A percentile compares a stretch with the other conserved stretches of the same genome.
These are phyloP conservation scores for Pica pica DNA, from an alignment of 2,113 vertebrate species.

Conservation along the genomic window DNA sequence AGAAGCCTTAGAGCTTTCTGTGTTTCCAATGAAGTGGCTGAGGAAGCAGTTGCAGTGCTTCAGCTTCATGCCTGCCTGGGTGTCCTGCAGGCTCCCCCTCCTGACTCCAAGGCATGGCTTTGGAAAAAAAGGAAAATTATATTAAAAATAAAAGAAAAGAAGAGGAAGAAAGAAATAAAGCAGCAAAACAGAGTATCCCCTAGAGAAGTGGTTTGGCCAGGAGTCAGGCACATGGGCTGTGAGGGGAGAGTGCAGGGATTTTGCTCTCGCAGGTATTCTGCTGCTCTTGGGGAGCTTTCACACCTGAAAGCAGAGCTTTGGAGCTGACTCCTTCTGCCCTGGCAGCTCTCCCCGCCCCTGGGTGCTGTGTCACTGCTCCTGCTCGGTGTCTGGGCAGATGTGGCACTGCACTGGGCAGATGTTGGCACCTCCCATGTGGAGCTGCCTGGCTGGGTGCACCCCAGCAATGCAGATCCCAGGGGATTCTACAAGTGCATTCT, in stretches of 20 bases:
- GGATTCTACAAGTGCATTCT: neutral
- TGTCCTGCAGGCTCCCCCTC: neutral
- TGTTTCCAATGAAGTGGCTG: neutral
- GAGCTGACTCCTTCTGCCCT: neutral
- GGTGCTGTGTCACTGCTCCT: neutral
- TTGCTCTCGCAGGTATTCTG: fast-evolving
- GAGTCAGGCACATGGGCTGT: fast-evolving
- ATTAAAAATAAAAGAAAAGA: neutral
- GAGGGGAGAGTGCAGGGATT: neutral
- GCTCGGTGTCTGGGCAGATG: neutral
- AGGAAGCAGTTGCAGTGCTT: neutral
- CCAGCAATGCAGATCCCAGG: neutral
- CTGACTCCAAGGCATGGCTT: neutral
- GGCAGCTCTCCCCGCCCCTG: neutral
- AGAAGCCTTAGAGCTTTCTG: neutral
- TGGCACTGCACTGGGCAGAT: neutral
- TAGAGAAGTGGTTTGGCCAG: neutral
- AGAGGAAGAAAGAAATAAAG: neutral
- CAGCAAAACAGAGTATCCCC: neutral
- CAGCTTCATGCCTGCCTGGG: neutral
- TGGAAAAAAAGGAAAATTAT: neutral
- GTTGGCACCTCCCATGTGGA: too few species aligned
- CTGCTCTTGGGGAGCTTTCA: fast-evolving
- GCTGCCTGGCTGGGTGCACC: neutral
- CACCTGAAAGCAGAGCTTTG: neutral